Evolutionary conservation across 2,888 invertebrate species (phyloP).

Genomic region (Cheilosia urbana): DNA sequence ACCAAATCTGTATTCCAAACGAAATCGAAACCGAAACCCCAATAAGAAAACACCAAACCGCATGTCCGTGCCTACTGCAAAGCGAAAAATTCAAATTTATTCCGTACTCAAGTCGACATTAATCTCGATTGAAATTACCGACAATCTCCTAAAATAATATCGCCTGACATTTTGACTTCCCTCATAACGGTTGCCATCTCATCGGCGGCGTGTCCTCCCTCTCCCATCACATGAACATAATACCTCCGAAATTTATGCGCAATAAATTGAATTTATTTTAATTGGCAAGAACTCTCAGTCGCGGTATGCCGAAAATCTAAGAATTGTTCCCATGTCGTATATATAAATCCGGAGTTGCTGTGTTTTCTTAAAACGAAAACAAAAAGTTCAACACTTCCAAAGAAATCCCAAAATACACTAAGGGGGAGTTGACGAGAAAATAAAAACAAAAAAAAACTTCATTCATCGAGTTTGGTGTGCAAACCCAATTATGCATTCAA

Average conservation of each 20-base stretch:
- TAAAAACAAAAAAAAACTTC: constrained; percentile 13
- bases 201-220: constrained; percentile 22
- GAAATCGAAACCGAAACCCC: background rate
- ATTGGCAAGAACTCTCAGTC: constrained; percentile 37
- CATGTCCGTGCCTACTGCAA: background rate
- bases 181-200: constrained; percentile 64
- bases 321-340: constrained; percentile 14
- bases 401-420: background rate
- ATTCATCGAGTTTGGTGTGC: constrained; percentile 45
- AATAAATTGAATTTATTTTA: constrained; percentile 74
- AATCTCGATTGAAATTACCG: constrained; percentile 67
- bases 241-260: constrained; percentile 61
- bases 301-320: constrained; percentile 25
- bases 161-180: constrained; percentile 32
- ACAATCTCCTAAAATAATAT: constrained; percentile 65
- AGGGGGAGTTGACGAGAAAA: background rate
- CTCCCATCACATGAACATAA: constrained; percentile 1
- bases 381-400: constrained; percentile 52
- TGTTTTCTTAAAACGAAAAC: constrained; percentile 4
- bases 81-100: constrained; percentile 15
- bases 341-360: constrained; percentile 30
- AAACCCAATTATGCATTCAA: constrained; percentile 71
- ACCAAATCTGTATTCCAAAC: background rate
- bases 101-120: constrained; percentile 56
- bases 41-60: background rate